Conservation (phyloP, 2,888 invertebrate genomes). For the Melinopterus prodromus region DNA sequence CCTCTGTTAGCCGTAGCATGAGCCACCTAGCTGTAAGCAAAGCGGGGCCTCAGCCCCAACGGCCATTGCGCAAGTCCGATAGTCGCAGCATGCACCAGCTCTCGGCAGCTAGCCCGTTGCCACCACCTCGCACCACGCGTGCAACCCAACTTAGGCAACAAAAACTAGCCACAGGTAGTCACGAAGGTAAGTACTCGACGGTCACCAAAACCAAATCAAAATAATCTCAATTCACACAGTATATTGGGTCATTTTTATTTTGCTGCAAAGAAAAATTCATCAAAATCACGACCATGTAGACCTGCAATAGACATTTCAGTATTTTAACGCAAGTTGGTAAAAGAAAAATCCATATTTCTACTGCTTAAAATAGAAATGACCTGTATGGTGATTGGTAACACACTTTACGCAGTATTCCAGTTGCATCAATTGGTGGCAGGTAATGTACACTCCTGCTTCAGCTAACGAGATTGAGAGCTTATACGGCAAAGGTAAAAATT, state of each 20-base stretch:
- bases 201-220: neutral
- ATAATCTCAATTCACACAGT: neutral
- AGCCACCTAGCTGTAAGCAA: constrained; percentile 70
- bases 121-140: constrained; percentile 58
- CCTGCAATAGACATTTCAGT: no score
- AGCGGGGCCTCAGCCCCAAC: constrained; percentile 58
- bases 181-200: constrained; percentile 36
- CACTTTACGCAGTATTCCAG: no score
- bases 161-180: constrained; percentile 54
- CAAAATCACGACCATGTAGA: no score
- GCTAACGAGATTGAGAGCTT: neutral
- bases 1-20: constrained; percentile 72
- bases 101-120: constrained; percentile 53
- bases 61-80: constrained; percentile 57
- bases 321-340: no score
- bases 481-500: constrained; percentile 13
- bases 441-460: neutral
- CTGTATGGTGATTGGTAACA: no score
- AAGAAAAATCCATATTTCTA: no score
- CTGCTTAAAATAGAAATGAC: no score
- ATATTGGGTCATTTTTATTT: neutral
- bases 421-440: neutral
- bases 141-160: constrained; percentile 59
- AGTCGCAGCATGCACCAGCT: constrained; percentile 61
- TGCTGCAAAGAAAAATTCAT: neutral